Conservation (phyloP, 2,797 vertebrate species). For the Typhlichthys subterraneus region DNA sequence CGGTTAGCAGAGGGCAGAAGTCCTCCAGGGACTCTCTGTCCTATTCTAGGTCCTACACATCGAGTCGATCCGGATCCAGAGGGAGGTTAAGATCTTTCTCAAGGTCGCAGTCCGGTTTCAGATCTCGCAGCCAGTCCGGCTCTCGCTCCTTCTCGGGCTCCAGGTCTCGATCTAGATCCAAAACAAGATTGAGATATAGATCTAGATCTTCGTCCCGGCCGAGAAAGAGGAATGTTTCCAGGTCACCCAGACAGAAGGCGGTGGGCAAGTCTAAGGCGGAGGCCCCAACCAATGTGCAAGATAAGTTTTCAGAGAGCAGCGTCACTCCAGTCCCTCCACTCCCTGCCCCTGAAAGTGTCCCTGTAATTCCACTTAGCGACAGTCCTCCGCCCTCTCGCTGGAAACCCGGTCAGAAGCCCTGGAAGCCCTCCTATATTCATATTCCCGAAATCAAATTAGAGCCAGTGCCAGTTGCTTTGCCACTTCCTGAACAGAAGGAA, state of each 20-base stretch:
- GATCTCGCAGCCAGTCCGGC: constrained; percentile 52
- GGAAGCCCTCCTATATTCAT: constrained; percentile 95
- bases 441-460: constrained; percentile 90
- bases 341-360: constrained; percentile 80
- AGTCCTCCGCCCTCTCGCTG: constrained; percentile 96
- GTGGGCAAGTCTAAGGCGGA: constrained; percentile 74
- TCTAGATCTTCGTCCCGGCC: constrained; percentile 71
- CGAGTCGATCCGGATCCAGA: constrained; percentile 71
- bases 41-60: constrained; percentile 80
- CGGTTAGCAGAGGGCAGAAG: constrained; percentile 75
- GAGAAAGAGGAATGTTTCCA: constrained; percentile 64
- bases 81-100: constrained; percentile 62
- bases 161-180: constrained; percentile 53
- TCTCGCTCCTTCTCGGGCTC: constrained; percentile 54
- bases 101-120: constrained; percentile 76
- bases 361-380: constrained; percentile 92
- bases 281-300: constrained; percentile 51
- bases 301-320: constrained; percentile 76
- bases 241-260: constrained; percentile 77
- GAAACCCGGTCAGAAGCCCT: constrained; percentile 97
- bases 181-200: constrained; percentile 72
- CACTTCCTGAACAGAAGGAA: constrained; percentile 60
- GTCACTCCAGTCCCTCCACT: constrained; percentile 43
- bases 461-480: constrained; percentile 67
- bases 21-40: constrained; percentile 80